A percentile compares a stretch with the other conserved stretches of the same genome.
Conservation (phyloP, 2,113 vertebrate genomes). For the Eulemur rufifrons region DNA sequence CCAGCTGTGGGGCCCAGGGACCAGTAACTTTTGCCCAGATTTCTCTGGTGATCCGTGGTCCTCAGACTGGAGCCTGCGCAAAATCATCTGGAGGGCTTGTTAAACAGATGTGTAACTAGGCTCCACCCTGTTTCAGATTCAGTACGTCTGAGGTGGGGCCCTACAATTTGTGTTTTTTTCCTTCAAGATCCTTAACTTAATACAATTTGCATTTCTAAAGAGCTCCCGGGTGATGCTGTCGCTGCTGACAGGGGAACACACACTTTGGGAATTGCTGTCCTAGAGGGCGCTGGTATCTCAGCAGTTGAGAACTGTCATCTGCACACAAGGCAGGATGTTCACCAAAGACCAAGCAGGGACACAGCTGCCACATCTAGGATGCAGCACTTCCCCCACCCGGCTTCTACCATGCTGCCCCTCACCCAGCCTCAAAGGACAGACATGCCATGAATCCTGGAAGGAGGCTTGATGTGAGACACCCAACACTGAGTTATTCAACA, state of each 20-base stretch:
- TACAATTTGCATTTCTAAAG: background rate
- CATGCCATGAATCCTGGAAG: background rate
- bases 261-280: background rate
- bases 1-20: background rate
- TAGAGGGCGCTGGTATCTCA: background rate
- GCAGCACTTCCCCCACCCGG: too few relatives aligned
- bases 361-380: background rate
- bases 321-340: background rate
- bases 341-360: background rate
- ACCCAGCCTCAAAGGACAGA: background rate
- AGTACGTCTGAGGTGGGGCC: background rate
- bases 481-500: background rate
- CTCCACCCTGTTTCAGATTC: background rate
- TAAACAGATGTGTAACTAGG: background rate
- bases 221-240: background rate
- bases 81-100: background rate
- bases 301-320: background rate
- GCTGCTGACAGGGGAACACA: background rate
- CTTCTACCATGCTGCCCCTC: background rate
- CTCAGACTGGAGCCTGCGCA: background rate
- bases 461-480: background rate
- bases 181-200: too few relatives aligned
- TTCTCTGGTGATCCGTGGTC: background rate
- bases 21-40: background rate
- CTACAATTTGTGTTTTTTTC: background rate